Base-by-base conservation (phyloP, 2,113 vertebrate genomes). In the Butorides virescens region DNA sequence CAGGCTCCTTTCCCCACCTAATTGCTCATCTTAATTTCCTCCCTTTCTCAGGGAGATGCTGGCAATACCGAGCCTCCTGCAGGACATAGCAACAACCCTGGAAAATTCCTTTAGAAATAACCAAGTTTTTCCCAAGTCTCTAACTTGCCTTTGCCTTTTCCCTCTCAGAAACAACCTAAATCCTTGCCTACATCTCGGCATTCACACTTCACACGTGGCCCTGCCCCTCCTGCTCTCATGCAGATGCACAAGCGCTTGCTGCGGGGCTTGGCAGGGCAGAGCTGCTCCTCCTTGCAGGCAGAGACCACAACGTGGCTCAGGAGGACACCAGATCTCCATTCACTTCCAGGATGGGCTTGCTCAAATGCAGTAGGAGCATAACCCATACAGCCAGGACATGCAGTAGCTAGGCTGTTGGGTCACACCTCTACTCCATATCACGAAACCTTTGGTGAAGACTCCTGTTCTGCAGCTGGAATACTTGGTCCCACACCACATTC, bases 341-440 rank as follows among this genome's bases (percentile, higher is more conserved):
- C 34, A 1, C 16, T 26, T 34, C 30, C 77, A 65, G 11, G 16
- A 9, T 1, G 17, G 37, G 27, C 52, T 75, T 55, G 15, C 50
- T 65, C 30, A 32, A 62, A 15, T 8, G 50, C 55, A n/a, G 34
- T 6, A 13, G 4, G 20, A 1, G 1, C 19, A 23, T 15, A 36
- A 36, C 29, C 19, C 42, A 6, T 0, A 2, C 11, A 67, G 39
- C 25, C 0, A 0, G 46, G 42, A 25, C 50, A 32, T 0, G 2
- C 56, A 11, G 42, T 15, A 56, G 22, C 44, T 16, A 7, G 5
- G 26, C 10, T 39, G 37, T 22, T 52, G 23, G 42, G 50, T 78
- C 62, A 27, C 61, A 27, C 26, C 19, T n/a, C 22, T 11, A 25
- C 21, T 47, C 46, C 39, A 15, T 4, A 5, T 25, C 56, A 67